A percentile compares a stretch with the other conserved stretches of the same genome.
These are phyloP conservation scores for rabbit (Oryctolagus cuniculus) DNA, from an alignment of 2,113 vertebrate species.

Conservation along the genomic window mOryCun1.1 NC_091435.1:13859001-13859500, in stretches of 20 bases:
- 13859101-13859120: neutral
- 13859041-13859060: neutral
- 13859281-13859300: neutral
- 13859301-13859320: constrained; percentile 67
- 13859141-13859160: neutral
- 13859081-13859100: neutral
- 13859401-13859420: constrained; percentile 25
- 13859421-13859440: constrained; percentile 56
- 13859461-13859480: neutral
- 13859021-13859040: neutral
- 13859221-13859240: constrained; percentile 61
- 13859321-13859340: constrained; percentile 58
- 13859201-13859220: constrained; percentile 66
- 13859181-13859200: constrained; percentile 60
- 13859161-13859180: constrained; percentile 26
- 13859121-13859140: neutral
- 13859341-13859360: constrained; percentile 27
- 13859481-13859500: neutral
- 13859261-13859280: constrained; percentile 72
- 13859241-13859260: constrained; percentile 71
- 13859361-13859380: constrained; percentile 40
- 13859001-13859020: neutral
- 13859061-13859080: neutral
- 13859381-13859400: constrained; percentile 49
- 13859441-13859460: constrained; percentile 47